Conservation (phyloP, 2,797 vertebrate species). For the Periophthalmus magnuspinnatus region DNA sequence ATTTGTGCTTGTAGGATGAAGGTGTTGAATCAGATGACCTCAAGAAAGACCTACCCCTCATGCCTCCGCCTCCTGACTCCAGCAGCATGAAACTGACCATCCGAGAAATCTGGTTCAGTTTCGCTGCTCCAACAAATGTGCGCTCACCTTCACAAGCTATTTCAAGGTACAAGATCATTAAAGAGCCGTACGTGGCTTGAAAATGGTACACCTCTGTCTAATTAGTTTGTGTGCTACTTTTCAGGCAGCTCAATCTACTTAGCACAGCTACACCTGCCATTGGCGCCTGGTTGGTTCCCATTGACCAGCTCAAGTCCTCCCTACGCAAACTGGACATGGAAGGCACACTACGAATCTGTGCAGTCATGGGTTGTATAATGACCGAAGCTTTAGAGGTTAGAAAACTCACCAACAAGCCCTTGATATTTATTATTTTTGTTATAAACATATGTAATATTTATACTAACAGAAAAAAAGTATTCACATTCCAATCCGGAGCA, state of each 20-base stretch:
- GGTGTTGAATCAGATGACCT: conserved; percentile 98
- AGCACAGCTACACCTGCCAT: conserved; percentile 97
- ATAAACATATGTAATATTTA: background rate
- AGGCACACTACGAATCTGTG: conserved; percentile 89
- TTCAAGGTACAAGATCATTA: conserved; percentile 82
- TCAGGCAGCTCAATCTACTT: conserved; percentile 93
- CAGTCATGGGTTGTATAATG: conserved; percentile 99
- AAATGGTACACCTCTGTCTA: conserved; percentile 3
- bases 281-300: conserved; percentile 94
- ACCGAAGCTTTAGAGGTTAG: conserved; percentile 95
- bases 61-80: conserved; percentile 96
- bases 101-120: conserved; percentile 99
- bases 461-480: conserved; percentile 90
- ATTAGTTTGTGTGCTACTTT: background rate
- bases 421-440: background rate
- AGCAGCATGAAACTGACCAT: conserved; percentile 99
- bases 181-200: background rate
- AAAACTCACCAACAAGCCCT: background rate
- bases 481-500: conserved; percentile 95
- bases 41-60: conserved; percentile 94
- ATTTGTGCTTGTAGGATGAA: conserved; percentile 83
- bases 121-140: conserved; percentile 96
- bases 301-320: conserved; percentile 97
- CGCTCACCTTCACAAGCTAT: conserved; percentile 87
- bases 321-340: conserved; percentile 94